These are phyloP conservation scores for Penaeus japonicus DNA, from an alignment of 1,140 invertebrate species.

Conservation along the genomic window DNA sequence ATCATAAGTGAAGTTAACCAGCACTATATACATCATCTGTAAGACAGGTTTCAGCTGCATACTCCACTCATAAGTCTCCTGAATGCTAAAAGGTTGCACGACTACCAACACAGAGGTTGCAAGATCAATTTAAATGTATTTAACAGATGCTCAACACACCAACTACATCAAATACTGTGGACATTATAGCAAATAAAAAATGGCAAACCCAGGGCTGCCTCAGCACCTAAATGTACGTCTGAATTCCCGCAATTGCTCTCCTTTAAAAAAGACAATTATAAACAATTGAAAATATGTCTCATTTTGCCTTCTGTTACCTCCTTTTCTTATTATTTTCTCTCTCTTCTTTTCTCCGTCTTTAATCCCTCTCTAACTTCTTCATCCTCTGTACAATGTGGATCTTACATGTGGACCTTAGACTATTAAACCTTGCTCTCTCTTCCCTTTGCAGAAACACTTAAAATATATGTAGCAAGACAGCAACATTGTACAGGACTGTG, in stretches of 20 bases:
- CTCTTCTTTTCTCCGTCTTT: too few relatives aligned
- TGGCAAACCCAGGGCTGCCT: slow-evolving; percentile 45
- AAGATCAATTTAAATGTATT: slow-evolving; percentile 43
- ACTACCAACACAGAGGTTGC: slow-evolving; percentile 44
- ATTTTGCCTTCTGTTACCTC: neutral
- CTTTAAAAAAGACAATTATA: neutral
- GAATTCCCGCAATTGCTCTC: too few relatives aligned
- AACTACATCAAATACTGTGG: slow-evolving; percentile 53
- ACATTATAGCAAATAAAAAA: slow-evolving; percentile 36
- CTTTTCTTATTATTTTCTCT: too few relatives aligned
- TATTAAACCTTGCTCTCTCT: neutral
- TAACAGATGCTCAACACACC: slow-evolving; percentile 50
- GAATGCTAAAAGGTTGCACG: neutral
- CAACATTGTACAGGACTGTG: too few relatives aligned
- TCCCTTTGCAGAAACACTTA: too few relatives aligned
- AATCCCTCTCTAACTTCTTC: neutral
- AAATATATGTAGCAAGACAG: too few relatives aligned
- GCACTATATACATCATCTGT: neutral
- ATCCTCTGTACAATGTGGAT: slow-evolving; percentile 30
- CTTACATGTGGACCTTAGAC: slow-evolving; percentile 30
- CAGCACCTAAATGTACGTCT: slow-evolving; percentile 40
- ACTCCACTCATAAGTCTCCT: slow-evolving; percentile 47
- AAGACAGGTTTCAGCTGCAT: slow-evolving; percentile 18
- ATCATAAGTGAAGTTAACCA: neutral
- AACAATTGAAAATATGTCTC: neutral